These are phyloP conservation scores for Xylocopa sonorina DNA, from an alignment of 1,140 invertebrate genomes.

Conservation along the genomic window DNA sequence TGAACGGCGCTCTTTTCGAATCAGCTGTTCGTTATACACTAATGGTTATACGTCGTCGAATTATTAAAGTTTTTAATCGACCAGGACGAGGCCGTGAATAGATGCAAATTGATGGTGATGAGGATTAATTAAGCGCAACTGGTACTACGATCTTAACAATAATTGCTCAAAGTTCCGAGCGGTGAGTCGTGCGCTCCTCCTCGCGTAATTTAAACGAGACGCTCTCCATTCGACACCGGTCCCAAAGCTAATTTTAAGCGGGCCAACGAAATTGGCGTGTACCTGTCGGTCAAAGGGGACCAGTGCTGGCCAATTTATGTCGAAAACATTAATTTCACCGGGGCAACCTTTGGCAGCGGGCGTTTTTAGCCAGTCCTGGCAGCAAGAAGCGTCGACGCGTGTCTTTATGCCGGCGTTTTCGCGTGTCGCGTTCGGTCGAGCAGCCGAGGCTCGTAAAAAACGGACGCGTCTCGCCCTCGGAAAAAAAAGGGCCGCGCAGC, in stretches of 20 bases:
- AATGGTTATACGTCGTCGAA: constrained; percentile 1
- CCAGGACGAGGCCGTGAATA: background rate
- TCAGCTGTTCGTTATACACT: background rate
- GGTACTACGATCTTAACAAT: constrained; percentile 17
- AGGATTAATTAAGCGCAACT: constrained; percentile 17
- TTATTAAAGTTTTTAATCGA: background rate
- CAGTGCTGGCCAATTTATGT: background rate
- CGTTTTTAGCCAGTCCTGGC: background rate
- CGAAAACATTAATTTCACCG: constrained; percentile 22
- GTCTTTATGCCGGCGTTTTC: background rate
- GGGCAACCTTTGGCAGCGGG: background rate
- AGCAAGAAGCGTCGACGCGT: background rate
- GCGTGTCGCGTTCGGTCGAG: background rate
- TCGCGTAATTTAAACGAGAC: constrained; percentile 18
- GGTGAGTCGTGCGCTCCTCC: background rate
- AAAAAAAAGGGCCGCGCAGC: background rate
- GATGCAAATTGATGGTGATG: background rate
- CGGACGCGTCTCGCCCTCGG: background rate
- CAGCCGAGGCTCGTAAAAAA: background rate
- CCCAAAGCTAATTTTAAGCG: constrained; percentile 24
- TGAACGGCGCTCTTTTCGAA: background rate
- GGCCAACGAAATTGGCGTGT: background rate
- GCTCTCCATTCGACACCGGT: background rate
- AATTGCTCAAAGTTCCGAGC: constrained; percentile 13
- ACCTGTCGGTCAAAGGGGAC: background rate